Evolutionary conservation across 2,797 vertebrate species (phyloP).

Genomic region (Spinibarbus caldwelli): DNA sequence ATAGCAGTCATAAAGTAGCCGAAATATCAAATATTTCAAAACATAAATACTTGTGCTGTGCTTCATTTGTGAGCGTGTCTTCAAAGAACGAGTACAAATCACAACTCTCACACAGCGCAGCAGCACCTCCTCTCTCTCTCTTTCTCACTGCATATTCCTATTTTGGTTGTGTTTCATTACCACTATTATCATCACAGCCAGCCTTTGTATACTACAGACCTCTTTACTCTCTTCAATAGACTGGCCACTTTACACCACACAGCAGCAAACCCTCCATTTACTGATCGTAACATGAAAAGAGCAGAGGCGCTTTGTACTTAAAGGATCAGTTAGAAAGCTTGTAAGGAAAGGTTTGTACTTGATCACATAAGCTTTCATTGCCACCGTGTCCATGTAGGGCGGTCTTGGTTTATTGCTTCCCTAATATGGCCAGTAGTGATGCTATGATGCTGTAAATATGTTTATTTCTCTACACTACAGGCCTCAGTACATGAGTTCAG

Average conservation of each 20-base stretch:
- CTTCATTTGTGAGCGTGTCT: not conserved
- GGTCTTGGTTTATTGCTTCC: conserved; percentile 52
- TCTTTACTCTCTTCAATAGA: conserved; percentile 77
- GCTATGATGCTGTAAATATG: conserved; percentile 20
- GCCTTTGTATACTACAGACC: conserved; percentile 72
- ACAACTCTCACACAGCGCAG: not conserved
- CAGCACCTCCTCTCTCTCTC: not conserved
- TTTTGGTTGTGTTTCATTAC: conserved; percentile 72
- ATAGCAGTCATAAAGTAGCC: not conserved
- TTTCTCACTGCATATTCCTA: conserved; percentile 62
- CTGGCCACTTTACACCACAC: conserved; percentile 76
- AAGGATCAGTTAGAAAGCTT: conserved; percentile 79
- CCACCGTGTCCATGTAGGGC: conserved; percentile 69
- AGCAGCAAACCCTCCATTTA: conserved; percentile 71
- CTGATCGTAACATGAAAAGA: conserved; percentile 84
- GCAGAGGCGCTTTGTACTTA: conserved; percentile 80
- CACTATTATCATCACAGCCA: conserved; percentile 65
- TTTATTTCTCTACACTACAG: not conserved
- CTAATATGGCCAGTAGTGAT: conserved; percentile 40
- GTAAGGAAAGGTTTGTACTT: conserved; percentile 72
- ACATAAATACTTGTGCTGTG: not conserved
- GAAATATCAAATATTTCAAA: not conserved
- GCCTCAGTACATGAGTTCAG: not conserved
- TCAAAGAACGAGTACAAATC: not conserved
- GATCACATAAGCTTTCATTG: conserved; percentile 79